Percentiles rank a stretch among this genome's conserved stretches.
Conservation (phyloP, 2,113 vertebrate genomes). For the Dipodomys ordii region DNA sequence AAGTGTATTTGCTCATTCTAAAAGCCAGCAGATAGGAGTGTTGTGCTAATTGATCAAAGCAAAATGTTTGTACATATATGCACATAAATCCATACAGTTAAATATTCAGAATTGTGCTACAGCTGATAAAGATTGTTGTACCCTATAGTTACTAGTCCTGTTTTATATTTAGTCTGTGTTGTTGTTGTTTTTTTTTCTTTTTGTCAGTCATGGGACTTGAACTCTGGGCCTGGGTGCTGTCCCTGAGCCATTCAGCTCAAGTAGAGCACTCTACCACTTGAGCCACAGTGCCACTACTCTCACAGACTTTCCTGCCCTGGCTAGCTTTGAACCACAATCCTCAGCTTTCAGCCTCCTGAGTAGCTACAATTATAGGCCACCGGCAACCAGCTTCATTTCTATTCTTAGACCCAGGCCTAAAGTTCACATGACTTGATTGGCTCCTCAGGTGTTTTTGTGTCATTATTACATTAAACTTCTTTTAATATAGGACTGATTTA, state of each 20-base stretch:
- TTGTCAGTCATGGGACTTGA: no score
- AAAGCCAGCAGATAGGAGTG: not conserved
- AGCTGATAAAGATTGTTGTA: not conserved
- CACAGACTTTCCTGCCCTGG: no score
- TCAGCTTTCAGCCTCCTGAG: no score
- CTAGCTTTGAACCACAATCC: no score
- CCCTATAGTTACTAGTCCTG: not conserved
- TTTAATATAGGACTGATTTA: not conserved
- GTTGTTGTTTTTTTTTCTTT: no score
- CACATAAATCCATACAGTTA: not conserved
- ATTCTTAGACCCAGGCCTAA: not conserved
- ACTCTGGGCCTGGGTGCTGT: no score
- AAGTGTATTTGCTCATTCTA: not conserved
- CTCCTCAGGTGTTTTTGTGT: conserved; percentile 19
- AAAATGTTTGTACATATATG: not conserved
- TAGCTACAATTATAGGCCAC: no score
- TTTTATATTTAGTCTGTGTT: conserved; percentile 30
- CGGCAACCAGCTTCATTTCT: not conserved
- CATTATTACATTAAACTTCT: not conserved
- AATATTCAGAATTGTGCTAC: not conserved
- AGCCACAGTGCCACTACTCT: no score
- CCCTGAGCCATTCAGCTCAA: no score
- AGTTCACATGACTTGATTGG: not conserved
- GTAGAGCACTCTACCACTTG: no score
- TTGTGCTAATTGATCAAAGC: not conserved